phyloP scores from a whole-genome alignment of 2,797 vertebrate genomes.

The Eptatretus atami region DNA sequence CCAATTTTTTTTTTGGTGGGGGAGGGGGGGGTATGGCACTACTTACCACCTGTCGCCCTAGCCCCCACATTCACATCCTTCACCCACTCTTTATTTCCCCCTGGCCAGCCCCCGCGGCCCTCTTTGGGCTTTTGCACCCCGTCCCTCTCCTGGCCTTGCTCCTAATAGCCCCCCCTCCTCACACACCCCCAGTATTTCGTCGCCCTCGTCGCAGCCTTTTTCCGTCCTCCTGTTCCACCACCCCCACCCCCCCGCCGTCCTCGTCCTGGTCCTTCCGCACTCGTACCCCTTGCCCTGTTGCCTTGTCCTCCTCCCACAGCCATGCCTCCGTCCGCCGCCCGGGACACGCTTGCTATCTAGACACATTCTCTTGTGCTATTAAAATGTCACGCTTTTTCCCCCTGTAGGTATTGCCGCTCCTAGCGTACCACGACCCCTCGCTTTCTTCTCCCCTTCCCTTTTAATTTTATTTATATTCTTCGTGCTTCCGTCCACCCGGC shows the following conservation, averaged over 20 bases:
- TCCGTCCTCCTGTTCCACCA: not conserved
- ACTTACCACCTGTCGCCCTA: not conserved
- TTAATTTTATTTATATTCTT: not conserved
- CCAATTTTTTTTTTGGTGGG: no score
- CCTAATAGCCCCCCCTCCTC: not conserved
- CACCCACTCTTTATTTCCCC: not conserved
- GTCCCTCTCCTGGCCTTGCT: not conserved
- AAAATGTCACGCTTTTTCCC: not conserved
- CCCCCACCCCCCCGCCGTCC: not conserved
- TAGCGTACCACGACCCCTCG: not conserved
- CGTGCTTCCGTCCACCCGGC: not conserved
- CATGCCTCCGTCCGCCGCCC: not conserved
- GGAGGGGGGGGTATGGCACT: no score
- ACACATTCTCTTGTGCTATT: not conserved
- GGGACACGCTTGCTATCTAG: not conserved
- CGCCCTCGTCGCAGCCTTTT: not conserved
- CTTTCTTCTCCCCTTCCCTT: not conserved
- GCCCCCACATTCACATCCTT: not conserved
- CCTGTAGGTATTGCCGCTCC: not conserved
- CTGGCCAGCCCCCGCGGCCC: not conserved
- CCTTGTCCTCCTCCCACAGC: not conserved
- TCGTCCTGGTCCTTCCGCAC: no score
- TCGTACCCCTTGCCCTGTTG: no score
- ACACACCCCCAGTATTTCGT: not conserved
- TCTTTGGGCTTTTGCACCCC: not conserved